These are phyloP conservation scores for Uropetala carovei DNA, from an alignment of 2,888 invertebrate genomes.

Conservation along the genomic window DNA sequence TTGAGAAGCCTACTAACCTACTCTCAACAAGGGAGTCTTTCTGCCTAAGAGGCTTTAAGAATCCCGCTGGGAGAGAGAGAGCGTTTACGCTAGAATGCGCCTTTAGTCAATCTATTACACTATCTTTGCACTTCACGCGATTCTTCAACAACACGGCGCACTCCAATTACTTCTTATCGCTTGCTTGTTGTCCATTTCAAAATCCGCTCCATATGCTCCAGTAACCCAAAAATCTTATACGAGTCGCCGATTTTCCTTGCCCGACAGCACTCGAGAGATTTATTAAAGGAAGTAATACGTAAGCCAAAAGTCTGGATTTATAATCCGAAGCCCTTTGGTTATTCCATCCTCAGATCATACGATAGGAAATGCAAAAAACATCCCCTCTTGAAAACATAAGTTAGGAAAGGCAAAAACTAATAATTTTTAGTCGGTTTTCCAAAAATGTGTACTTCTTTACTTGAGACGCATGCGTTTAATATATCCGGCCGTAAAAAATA, in stretches of 20 bases:
- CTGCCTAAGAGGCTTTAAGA: too few species aligned
- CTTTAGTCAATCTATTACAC: not conserved
- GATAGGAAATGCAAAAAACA: not conserved
- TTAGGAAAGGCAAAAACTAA: not conserved
- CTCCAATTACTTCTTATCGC: not conserved
- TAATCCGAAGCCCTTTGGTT: not conserved
- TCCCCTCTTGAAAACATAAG: not conserved
- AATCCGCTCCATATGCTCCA: not conserved
- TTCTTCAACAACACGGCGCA: not conserved
- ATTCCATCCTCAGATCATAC: not conserved
- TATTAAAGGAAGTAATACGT: not conserved
- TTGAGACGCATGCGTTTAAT: not conserved
- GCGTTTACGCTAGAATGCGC: not conserved
- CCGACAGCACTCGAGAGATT: not conserved
- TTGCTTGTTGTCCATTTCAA: not conserved
- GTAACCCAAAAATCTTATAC: slow-evolving; percentile 29
- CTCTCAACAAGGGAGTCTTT: too few species aligned
- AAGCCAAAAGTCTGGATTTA: not conserved
- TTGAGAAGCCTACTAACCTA: too few species aligned
- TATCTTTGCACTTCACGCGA: not conserved
- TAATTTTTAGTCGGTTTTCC: not conserved
- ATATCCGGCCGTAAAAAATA: slow-evolving; percentile 4
- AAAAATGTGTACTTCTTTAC: not conserved
- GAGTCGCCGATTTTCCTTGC: not conserved
- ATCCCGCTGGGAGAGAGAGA: too few species aligned